A percentile compares a stretch with the other conserved stretches of the same genome.
phyloP scores from a whole-genome alignment of 2,113 vertebrate genomes.

The Meleagris gallopavo region DNA sequence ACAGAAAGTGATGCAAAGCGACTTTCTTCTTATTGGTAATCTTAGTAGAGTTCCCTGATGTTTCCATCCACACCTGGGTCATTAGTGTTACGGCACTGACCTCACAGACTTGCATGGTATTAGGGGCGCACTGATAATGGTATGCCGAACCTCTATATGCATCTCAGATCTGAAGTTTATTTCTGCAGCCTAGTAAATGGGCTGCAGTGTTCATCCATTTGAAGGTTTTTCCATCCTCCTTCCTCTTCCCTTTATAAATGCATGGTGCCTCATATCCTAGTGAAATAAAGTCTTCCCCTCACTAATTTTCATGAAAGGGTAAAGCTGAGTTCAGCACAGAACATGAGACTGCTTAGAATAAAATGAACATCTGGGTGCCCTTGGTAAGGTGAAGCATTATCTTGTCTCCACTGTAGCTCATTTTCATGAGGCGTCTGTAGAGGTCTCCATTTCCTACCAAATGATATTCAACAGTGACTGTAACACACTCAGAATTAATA shows the following conservation, averaged over 20 bases:
- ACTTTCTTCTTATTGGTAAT: neutral
- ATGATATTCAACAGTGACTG: neutral
- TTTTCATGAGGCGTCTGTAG: neutral
- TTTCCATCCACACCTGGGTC: too few relatives aligned
- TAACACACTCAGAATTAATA: neutral
- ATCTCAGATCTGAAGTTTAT: neutral
- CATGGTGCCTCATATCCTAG: neutral
- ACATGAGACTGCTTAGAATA: neutral
- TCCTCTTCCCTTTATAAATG: neutral
- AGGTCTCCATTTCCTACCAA: slow-evolving; percentile 20
- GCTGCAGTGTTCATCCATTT: neutral
- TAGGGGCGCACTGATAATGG: neutral
- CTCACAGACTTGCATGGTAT: too few relatives aligned
- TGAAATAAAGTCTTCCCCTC: neutral
- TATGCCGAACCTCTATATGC: neutral
- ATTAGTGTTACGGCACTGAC: neutral
- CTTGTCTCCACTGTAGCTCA: neutral
- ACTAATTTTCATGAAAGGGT: neutral
- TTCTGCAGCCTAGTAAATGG: neutral
- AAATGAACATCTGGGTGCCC: neutral
- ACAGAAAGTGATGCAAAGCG: neutral
- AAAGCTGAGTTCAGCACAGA: neutral
- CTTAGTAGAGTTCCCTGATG: neutral
- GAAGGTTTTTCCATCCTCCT: neutral
- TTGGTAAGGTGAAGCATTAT: neutral